phyloP scores from a whole-genome alignment of 2,797 vertebrate genomes.

The Falco columbarius region DNA sequence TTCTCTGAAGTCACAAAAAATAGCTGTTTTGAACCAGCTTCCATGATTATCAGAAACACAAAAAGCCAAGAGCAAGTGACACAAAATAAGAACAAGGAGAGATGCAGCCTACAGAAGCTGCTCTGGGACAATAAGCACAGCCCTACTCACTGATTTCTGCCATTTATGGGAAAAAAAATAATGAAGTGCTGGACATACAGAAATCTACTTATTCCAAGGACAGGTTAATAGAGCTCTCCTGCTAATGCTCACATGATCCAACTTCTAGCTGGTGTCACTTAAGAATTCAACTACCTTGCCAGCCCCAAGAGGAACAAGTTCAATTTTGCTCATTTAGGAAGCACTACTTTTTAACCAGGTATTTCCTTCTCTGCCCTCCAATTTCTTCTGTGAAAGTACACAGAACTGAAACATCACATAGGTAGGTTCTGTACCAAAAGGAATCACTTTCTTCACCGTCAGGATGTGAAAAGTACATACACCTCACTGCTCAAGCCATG shows the following conservation, averaged over 20 bases:
- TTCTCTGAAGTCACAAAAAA: neutral
- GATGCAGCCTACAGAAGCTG: neutral
- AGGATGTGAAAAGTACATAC: accelerated
- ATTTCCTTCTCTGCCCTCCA: too few relatives aligned
- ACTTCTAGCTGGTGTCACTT: neutral
- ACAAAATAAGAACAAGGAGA: too few relatives aligned
- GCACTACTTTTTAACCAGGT: neutral
- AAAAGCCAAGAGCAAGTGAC: neutral
- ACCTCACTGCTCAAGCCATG: neutral
- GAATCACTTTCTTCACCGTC: neutral
- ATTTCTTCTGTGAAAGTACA: neutral
- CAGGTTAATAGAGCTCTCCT: neutral
- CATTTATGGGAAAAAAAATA: neutral
- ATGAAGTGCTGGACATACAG: neutral
- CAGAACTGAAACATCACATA: neutral
- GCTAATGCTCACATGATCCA: accelerated
- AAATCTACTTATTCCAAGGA: neutral
- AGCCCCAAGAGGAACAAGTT: accelerated
- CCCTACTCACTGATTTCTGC: neutral
- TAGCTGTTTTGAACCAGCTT: neutral
- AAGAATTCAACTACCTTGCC: neutral
- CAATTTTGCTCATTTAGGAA: neutral
- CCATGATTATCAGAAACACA: neutral
- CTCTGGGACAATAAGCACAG: neutral
- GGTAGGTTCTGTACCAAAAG: neutral